phyloP scores from a whole-genome alignment of 2,888 invertebrate genomes.

The Diplazon laetatorius region DNA sequence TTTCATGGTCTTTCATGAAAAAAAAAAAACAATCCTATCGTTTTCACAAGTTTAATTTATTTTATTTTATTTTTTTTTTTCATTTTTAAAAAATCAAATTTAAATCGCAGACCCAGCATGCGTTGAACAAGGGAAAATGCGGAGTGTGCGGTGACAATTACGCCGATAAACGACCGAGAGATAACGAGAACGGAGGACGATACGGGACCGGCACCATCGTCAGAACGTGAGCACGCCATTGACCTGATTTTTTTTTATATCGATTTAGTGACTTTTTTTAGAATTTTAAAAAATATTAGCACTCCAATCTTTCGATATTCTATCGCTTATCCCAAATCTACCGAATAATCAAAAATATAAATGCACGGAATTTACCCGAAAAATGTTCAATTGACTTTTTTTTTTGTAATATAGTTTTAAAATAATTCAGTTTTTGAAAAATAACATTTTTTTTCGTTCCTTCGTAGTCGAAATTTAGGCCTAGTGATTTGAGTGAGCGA shows the following conservation, averaged over 20 bases:
- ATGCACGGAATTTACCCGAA: too few species aligned
- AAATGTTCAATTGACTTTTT: too few species aligned
- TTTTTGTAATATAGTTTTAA: too few species aligned
- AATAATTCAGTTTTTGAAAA: too few species aligned
- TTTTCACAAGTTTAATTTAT: background rate
- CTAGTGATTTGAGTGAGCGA: too few species aligned
- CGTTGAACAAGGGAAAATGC: conserved; percentile 82
- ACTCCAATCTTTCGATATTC: too few species aligned
- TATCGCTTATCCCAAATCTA: too few species aligned
- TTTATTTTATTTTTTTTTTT: background rate
- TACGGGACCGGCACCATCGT: conserved; percentile 83
- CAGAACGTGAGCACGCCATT: conserved; percentile 74
- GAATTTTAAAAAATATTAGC: too few species aligned
- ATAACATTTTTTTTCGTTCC: too few species aligned
- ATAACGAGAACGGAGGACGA: conserved; percentile 84
- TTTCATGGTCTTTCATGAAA: too few species aligned
- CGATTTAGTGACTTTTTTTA: background rate
- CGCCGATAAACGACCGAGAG: conserved; percentile 80
- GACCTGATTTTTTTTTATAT: background rate
- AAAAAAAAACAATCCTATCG: background rate
- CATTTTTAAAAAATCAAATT: background rate
- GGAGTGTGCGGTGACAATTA: conserved; percentile 85
- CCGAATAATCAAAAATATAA: too few species aligned
- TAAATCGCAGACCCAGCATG: conserved; percentile 81
- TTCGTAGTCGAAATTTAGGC: too few species aligned